Evolutionary conservation across 2,113 vertebrate species (phyloP), one percentile per base, ranked within the genome.

Genomic region (Thunnus maccoyii): DNA sequence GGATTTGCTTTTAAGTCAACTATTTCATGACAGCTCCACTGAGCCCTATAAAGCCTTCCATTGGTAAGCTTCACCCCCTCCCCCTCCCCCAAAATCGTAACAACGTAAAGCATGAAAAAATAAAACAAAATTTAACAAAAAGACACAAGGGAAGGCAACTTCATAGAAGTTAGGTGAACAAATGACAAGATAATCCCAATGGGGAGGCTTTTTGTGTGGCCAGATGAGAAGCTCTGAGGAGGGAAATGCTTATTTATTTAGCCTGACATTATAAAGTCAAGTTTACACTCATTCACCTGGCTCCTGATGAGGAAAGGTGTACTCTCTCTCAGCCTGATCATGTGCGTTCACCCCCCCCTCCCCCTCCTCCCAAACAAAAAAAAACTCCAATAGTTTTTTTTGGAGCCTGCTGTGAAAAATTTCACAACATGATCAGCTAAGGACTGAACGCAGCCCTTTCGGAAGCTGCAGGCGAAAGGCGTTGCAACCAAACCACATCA

Each of bases 151-250:
- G 91, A 92, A 94, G 88, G 93, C 95, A 96, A 96, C 95, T 96
- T 96, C 95, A 95, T 94, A 95, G 95, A 96, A 96, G 95, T 96
- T 93, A 96, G 92, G 93, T 93, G 91, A 93, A 93, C 87, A 87
- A 91, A 88, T 92, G 90, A 94, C 91, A 87, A 91, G 89, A 93
- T 93, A 90, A 93, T 93, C 92, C 91, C 93, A 93, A 92, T 93
- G 91, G 91, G 92, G 91, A 94, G 90, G 92, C 91, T 82, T 90
- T 93, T 85, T 82, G 83, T 65, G 87, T 83, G 89, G 90, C 92
- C 88, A 75, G 91, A 91, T 48, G 56, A 89, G 88, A 92, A 54
- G 70, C 76, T 89, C 83, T 86, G 88, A 89, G 87, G 85, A 94
- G 89, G 86, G 85, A 89, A 93, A 83, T 57, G 41, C 54, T 73